Percentiles rank a stretch among this genome's conserved stretches.
Evolutionary conservation across 2,888 invertebrate genomes (phyloP).

Genomic region (Leptarthrus brevirostris): DNA sequence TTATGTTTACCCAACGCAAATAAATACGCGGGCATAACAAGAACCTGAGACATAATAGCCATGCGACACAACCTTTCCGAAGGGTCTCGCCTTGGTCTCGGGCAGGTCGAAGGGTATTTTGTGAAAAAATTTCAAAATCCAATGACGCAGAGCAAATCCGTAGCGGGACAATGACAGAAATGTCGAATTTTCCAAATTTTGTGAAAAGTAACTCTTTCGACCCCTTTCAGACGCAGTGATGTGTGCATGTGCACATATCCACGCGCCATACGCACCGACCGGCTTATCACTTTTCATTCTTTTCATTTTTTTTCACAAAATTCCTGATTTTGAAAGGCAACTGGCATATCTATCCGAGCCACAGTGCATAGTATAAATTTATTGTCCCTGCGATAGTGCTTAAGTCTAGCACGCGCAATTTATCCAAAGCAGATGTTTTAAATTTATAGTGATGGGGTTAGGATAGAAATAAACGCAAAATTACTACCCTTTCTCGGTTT

Average conservation of each 20-base stretch:
- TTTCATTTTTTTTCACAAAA: background rate
- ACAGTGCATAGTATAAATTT: background rate
- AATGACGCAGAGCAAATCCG: constrained; percentile 36
- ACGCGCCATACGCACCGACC: background rate
- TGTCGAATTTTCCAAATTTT: constrained; percentile 33
- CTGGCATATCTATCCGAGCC: background rate
- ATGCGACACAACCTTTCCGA: background rate
- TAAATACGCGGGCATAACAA: constrained; percentile 8
- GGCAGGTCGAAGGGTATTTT: constrained; percentile 5
- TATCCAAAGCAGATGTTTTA: constrained; percentile 8
- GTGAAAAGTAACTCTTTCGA: constrained; percentile 31
- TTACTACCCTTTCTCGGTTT: background rate
- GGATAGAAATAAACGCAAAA: background rate
- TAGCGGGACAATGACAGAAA: constrained; percentile 9
- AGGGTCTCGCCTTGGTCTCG: background rate
- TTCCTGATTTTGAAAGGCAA: background rate
- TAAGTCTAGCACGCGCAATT: background rate
- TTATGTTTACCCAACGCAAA: constrained; percentile 43
- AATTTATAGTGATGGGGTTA: background rate
- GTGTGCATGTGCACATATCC: constrained; percentile 15
- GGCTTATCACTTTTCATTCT: constrained; percentile 2
- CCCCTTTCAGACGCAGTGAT: constrained; percentile 12
- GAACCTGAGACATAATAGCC: constrained; percentile 4
- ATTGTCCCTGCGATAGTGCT: background rate
- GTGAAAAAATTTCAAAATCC: constrained; percentile 26